These are phyloP conservation scores for Caerostris darwini DNA, from an alignment of 1,140 invertebrate genomes.

Conservation along the genomic window DNA sequence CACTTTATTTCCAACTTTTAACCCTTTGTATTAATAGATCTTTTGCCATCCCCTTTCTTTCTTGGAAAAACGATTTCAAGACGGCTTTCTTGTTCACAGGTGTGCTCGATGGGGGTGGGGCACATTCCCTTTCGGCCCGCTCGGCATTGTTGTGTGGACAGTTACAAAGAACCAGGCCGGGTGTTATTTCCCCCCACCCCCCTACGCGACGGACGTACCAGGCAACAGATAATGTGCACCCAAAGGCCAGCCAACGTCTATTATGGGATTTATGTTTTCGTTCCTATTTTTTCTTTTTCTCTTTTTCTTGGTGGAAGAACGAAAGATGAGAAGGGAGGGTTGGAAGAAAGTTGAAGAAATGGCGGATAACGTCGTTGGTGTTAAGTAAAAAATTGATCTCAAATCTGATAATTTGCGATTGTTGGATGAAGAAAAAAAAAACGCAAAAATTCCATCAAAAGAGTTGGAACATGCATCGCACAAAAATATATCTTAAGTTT, in stretches of 20 bases:
- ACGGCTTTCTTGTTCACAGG: constrained; percentile 21
- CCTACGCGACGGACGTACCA: neutral
- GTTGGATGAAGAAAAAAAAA: neutral
- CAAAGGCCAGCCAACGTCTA: constrained; percentile 34
- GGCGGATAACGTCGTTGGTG: constrained; percentile 29
- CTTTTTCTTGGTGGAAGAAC: neutral
- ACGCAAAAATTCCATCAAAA: constrained; percentile 35
- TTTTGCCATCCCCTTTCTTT: neutral
- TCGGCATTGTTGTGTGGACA: constrained; percentile 7
- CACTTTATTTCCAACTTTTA: neutral
- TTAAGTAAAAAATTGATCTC: constrained; percentile 60
- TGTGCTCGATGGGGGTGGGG: constrained; percentile 29
- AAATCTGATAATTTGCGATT: constrained; percentile 71
- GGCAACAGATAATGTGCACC: constrained; percentile 38
- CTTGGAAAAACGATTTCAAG: neutral
- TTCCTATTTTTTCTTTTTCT: constrained; percentile 18
- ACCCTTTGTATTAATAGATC: neutral
- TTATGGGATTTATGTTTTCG: constrained; percentile 50
- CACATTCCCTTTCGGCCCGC: neutral
- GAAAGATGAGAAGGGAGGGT: neutral
- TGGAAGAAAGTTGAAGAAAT: neutral
- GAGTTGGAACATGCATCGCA: constrained; percentile 21
- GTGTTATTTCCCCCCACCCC: neutral
- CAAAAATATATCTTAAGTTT: constrained; percentile 27
- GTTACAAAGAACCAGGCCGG: constrained; percentile 22